phyloP scores from a whole-genome alignment of 2,113 vertebrate genomes.

The Limnothrissa miodon region DNA sequence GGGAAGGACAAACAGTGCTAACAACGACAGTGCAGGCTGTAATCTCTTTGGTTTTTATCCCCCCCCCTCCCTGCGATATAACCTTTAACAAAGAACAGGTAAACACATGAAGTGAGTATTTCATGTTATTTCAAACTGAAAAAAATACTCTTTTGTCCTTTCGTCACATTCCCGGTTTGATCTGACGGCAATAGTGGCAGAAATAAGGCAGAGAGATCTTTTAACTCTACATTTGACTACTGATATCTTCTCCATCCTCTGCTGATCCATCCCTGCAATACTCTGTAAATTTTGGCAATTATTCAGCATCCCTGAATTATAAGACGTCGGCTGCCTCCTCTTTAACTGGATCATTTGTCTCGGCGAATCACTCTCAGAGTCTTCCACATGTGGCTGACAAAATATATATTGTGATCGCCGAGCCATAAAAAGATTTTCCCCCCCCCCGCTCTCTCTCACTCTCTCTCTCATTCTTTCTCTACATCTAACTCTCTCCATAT shows the following conservation, averaged over 20 bases:
- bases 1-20: slow-evolving; percentile 56
- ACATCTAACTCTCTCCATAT: too few relatives aligned
- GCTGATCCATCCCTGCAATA: not conserved
- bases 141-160: slow-evolving; percentile 36
- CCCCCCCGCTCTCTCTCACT: not conserved
- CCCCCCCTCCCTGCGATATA: slow-evolving; percentile 23
- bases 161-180: not conserved
- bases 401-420: slow-evolving; percentile 12
- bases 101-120: slow-evolving; percentile 52
- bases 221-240: not conserved
- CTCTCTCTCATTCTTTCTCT: too few relatives aligned
- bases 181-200: not conserved
- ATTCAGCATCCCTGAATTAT: slow-evolving; percentile 1
- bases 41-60: slow-evolving; percentile 39
- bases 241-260: not conserved
- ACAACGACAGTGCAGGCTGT: slow-evolving; percentile 26
- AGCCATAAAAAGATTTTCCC: not conserved
- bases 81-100: slow-evolving; percentile 35
- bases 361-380: not conserved
- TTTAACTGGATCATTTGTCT: slow-evolving; percentile 7
- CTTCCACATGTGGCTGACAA: slow-evolving; percentile 1
- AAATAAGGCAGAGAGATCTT: not conserved
- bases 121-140: slow-evolving; percentile 42
- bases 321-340: not conserved
- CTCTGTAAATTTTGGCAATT: not conserved